These are phyloP conservation scores for Pilophorus perplexus DNA, from an alignment of 2,888 invertebrate genomes.

Conservation along the genomic window DNA sequence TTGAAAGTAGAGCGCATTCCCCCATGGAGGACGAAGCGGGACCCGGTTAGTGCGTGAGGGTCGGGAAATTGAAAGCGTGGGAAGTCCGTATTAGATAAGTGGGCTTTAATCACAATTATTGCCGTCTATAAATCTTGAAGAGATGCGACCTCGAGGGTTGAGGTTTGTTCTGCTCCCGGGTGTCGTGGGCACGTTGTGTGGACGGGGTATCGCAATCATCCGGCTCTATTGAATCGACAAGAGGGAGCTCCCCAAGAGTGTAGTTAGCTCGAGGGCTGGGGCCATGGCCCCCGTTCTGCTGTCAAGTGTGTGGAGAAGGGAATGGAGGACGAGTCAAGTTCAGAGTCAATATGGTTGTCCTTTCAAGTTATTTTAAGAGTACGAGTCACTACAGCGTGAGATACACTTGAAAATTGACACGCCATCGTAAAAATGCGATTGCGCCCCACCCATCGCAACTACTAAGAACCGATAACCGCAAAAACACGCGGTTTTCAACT, in stretches of 20 bases:
- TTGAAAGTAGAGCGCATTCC: constrained; percentile 27
- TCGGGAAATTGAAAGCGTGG: constrained; percentile 33
- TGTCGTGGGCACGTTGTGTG: not conserved
- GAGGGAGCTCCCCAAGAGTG: too few relatives aligned
- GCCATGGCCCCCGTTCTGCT: too few relatives aligned
- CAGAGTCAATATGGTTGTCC: constrained; percentile 3
- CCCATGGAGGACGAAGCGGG: not conserved
- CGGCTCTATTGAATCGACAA: too few relatives aligned
- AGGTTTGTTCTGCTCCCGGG: not conserved
- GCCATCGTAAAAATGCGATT: too few relatives aligned
- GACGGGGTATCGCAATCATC: constrained; percentile 6
- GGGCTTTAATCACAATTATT: constrained; percentile 39
- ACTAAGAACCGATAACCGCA: too few relatives aligned
- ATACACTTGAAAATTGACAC: too few relatives aligned
- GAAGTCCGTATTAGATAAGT: constrained; percentile 38
- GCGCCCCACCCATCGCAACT: too few relatives aligned
- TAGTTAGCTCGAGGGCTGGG: too few relatives aligned
- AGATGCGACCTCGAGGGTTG: not conserved
- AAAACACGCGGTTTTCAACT: too few relatives aligned
- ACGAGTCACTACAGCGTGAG: too few relatives aligned
- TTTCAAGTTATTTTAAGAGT: not conserved
- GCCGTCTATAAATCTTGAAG: constrained; percentile 35
- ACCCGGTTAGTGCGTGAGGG: constrained; percentile 21
- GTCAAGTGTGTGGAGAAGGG: constrained; percentile 2
- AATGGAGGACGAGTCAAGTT: constrained; percentile 11